phyloP scores from a whole-genome alignment of 2,888 invertebrate genomes.

The Hypselothyrea guttata region DNA sequence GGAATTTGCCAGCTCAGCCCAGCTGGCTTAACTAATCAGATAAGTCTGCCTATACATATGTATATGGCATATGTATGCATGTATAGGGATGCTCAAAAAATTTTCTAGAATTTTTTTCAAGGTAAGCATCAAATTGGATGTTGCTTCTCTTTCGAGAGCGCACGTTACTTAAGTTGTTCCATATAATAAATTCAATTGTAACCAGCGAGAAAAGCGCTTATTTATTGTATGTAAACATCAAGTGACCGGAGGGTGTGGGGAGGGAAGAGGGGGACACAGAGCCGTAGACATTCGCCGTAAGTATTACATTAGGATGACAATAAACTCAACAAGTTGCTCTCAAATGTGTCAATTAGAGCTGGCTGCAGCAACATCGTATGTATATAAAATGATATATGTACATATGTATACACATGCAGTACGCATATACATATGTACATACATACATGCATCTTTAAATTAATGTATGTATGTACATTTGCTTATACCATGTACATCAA shows the following conservation, averaged over 20 bases:
- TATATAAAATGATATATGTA: no score
- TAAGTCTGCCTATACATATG: no score
- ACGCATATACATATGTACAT: no score
- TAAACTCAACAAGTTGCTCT: constrained; percentile 65
- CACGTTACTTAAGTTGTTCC: constrained; percentile 41
- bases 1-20: neutral
- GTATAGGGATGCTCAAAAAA: neutral
- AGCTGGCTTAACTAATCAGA: neutral
- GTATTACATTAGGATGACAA: constrained; percentile 39
- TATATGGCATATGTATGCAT: no score
- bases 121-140: constrained; percentile 24
- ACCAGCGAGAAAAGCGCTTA: constrained; percentile 20
- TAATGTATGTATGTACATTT: no score
- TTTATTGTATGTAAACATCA: constrained; percentile 42
- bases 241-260: constrained; percentile 11
- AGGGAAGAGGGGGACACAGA: neutral
- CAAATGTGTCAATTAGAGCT: constrained; percentile 55
- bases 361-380: constrained; percentile 10
- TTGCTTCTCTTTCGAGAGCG: constrained; percentile 6
- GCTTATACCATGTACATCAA: no score
- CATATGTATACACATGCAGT: no score
- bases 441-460: no score
- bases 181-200: constrained; percentile 53
- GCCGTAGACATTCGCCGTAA: constrained; percentile 16
- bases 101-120: constrained; percentile 22